Base-by-base conservation (phyloP, 2,888 invertebrate genomes). In the Sipha maydis region DNA sequence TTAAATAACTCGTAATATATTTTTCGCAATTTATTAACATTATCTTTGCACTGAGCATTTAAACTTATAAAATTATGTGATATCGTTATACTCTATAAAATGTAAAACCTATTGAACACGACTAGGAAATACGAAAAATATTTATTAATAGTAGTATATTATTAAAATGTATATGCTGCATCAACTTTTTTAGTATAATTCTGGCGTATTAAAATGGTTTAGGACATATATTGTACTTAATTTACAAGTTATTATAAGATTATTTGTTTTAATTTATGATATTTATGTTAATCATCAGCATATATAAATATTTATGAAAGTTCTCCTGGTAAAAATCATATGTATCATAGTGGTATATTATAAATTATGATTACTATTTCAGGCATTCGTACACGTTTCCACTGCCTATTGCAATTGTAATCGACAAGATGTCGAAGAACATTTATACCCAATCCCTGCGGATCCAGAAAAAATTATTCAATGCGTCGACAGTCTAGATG, bases 361-460 rank as follows among this genome's bases (percentile, higher is more conserved):
- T 61, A 21, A 61, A 61, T 61, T 61, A 8, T 25, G 19, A 38
- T 48, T 28, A 48, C n/a, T 76, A 28, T 88, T 86, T 38, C 90
- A 94, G 93, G 93, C 93, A 1, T 92, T 94, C 88, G 93, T 95
- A 21, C 95, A 95, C 91, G 94, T 95, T 4, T 95, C 95, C 11
- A 95, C 95, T 56, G 95, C 95, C 7, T 95, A 95, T 91, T 94
- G 95, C 90, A 95, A 95, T 92, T 95, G 95, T 92, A 94, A 95
- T 90, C 91, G 92, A 86, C 92, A 93, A 41, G 93, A 92, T 84
- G 93, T 94, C 25, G 92, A 92, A 71, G 94, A 94, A 90, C 91
- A 92, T 38, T 92, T 94, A 34, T 94, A 94, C 73, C 91, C 92
- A 48, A 90, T 92, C 19, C 91, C 92, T 2, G 91, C 90, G 61